Base-by-base conservation (phyloP, 1,140 invertebrate species). In the Habropoda laboriosa region DNA sequence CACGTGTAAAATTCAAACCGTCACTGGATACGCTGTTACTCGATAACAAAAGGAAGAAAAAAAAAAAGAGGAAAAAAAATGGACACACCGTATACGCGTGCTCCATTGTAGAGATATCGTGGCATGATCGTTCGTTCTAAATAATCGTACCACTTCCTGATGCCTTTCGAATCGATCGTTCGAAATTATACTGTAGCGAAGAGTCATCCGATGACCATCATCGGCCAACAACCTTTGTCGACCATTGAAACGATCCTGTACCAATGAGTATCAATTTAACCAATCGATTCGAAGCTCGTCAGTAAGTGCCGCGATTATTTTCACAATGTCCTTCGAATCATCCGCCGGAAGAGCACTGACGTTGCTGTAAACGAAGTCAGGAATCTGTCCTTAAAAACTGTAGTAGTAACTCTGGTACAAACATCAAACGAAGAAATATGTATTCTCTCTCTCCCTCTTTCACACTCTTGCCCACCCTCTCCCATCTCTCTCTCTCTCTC, bases 341-440 rank as follows among this genome's bases (percentile, higher is more conserved):
- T 8, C 12, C 7, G 4, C 8, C n/a, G 18, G 0, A 30, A 40
- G n/a, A 51, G 0, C 16, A 24, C 35, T 24, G 35, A 38, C 1
- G 12, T 21, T 18, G 32, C 18, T 7, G 27, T 35, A 13, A 16
- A 53, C 27, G 12, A 77, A 70, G 24, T 30, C 21, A n/a, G 24
- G 2, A 49, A 30, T n/a, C 21, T 16, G 10, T 30, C 12, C 18
- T 49, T 21, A 4, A 71, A 49, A 51, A 60, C 21, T 24, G 24
- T 38, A 63, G 24, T 38, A 63, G 16, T 53, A 42, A 71, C 55
- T 71, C 24, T 32, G 13, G 13, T 71, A 24, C 47, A 60, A 67
- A 45, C 13, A 67, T 45, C 21, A 24, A 78, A 78, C 66, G 38
- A 57, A 53, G 35, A 71, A 60, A 71, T 42, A 42, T 49, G 61